Evolutionary conservation across 1,140 invertebrate genomes (phyloP), one percentile per base, ranked within the genome.

Genomic region (Nebria ingens): DNA sequence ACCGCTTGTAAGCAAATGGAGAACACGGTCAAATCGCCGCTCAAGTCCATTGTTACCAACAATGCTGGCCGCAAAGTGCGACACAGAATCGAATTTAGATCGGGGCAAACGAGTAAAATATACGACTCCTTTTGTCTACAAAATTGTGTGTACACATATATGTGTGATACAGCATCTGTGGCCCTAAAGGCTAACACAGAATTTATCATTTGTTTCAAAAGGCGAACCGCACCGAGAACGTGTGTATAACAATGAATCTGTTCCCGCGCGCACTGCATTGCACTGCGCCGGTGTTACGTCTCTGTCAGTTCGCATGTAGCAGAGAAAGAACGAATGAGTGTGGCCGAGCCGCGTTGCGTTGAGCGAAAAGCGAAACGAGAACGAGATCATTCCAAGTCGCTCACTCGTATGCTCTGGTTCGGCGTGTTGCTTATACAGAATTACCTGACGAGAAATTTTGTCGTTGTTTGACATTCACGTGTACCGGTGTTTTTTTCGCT

Each of bases 351-450:
- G 40, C 15, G 40, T 3, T 45, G 40, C 40, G 40, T 45, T 45
- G 40, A 9, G 40, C 40, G 9, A 17, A 45, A 45, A 54, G 54
- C 56, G 25, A 54, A 52, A 58, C 40, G 40, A 45, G 52, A 54
- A 58, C 56, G 25, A 54, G 56, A 58, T 58, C 56, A 58, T 52
- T 58, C 21, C 52, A 58, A 58, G 56, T 58, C 56, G 56, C 51
- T 54, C 56, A 54, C 52, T 58, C 51, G 56, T 17, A 12, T 40
- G 56, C 20, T 50, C 17, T 52, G 23, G 52, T 38, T 23, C 42
- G 49, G 19, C 23, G 40, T 45, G 6, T 11, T 9, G 3, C 15
- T 12, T 17, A 12, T 17, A 17, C 40, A n/a, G n/a, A n/a, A n/a
- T n/a, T n/a, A n/a, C n/a, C n/a, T n/a, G n/a, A n/a, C n/a, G n/a